phyloP scores from a whole-genome alignment of 64 coral and sea anemone genomes.

The Dendronephthya gigantea region DNA sequence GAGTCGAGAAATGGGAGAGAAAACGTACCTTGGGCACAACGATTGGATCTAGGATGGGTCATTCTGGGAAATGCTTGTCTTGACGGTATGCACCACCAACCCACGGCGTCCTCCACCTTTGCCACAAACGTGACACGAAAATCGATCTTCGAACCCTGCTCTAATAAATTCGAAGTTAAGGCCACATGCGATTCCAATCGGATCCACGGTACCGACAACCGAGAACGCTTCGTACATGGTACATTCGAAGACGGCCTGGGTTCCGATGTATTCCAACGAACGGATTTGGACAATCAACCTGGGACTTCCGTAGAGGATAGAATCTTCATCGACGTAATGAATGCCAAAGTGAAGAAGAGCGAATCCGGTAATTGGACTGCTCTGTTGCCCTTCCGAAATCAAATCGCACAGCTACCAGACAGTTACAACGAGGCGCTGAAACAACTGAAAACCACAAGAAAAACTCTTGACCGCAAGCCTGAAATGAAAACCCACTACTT shows the following conservation, averaged over 20 bases:
- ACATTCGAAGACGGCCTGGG: slow-evolving; percentile 26
- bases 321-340: slow-evolving; percentile 36
- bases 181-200: too few relatives aligned
- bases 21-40: too few relatives aligned
- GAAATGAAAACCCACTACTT: background rate
- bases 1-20: too few relatives aligned
- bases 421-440: background rate
- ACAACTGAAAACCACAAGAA: background rate
- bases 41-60: background rate
- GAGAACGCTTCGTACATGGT: background rate
- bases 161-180: too few relatives aligned
- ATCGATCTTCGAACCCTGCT: too few relatives aligned
- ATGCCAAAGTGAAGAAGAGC: background rate
- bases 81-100: background rate
- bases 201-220: too few relatives aligned
- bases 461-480: background rate
- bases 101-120: too few relatives aligned
- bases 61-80: background rate
- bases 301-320: slow-evolving; percentile 45
- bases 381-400: slow-evolving; percentile 10
- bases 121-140: too few relatives aligned
- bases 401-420: slow-evolving; percentile 15
- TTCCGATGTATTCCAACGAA: slow-evolving; percentile 18
- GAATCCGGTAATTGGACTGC: slow-evolving; percentile 33
- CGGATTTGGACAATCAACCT: slow-evolving; percentile 34